Evolutionary conservation across 1,140 invertebrate genomes (phyloP).

Genomic region (Lepidostoma basale): DNA sequence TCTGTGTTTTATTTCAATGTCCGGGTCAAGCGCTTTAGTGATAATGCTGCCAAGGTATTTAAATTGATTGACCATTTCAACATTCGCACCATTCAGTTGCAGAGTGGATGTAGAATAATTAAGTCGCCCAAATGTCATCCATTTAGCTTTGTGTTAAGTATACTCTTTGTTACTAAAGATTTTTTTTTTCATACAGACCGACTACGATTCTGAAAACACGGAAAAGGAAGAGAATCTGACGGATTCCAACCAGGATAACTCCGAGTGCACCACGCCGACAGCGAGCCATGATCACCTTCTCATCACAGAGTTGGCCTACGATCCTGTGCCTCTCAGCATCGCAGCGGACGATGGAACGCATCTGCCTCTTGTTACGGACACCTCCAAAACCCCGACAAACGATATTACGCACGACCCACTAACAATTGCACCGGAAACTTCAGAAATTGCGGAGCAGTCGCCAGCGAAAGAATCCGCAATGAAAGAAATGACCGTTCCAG

Average conservation of each 20-base stretch:
- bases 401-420: conserved; percentile 24
- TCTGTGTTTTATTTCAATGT: too few species aligned
- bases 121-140: too few species aligned
- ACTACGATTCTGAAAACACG: conserved; percentile 59
- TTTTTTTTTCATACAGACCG: conserved; percentile 44
- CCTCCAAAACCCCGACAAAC: conserved; percentile 41
- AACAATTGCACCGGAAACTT: background rate
- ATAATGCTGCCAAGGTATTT: too few species aligned
- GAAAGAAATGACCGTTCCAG: background rate
- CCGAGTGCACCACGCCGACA: conserved; percentile 60
- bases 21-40: too few species aligned
- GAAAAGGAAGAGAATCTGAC: conserved; percentile 60
- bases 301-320: conserved; percentile 52
- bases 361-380: background rate
- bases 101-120: too few species aligned
- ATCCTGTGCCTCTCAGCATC: conserved; percentile 45
- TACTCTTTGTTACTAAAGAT: too few species aligned
- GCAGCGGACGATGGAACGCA: background rate
- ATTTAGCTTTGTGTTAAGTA: too few species aligned
- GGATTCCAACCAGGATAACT: conserved; percentile 61
- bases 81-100: too few species aligned
- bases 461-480: background rate
- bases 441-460: background rate
- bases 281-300: conserved; percentile 57
- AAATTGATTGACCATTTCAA: too few species aligned